Base-by-base conservation (phyloP, 2,888 invertebrate genomes). In the Pinctada fucata region DNA sequence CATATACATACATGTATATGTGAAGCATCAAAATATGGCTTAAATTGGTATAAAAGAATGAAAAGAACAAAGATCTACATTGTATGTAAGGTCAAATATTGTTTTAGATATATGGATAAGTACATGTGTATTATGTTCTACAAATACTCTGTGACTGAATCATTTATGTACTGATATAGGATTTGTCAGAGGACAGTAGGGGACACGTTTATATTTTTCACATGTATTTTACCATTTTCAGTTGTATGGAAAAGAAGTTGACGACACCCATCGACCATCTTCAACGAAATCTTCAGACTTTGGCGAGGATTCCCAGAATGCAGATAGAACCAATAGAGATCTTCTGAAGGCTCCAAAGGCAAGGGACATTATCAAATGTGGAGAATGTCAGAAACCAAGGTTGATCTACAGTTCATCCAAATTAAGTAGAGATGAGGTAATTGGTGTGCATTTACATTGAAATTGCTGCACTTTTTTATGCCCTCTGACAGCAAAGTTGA, bases 351-450 rank as follows among this genome's bases (percentile, higher is more conserved):
- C n/a, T 45, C n/a, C 3, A 8, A 71, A 71, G 65, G 71, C 64
- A 4, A 31, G 51, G 8, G 76, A 76, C 51, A 71, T 71, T 45
- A 65, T 76, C 6, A 6, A 49, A 31, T 76, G 76, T 47, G 64
- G 51, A 50, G 76, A 76, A 65, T 76, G 76, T 51, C 6, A 51
- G 5, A 76, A 76, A 71, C 76, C 76, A 31, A 63, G 76, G 31
- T 65, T 58, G 13, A 64, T 76, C 13, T 76, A 64, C 47, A 71
- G 71, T 51, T 47, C 51, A 3, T 51, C 48, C 10, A 75, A 75
- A 69, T 49, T 75, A 48, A 49, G 47, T 13, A 45, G 48, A n/a
- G 73, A 65, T 48, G 64, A 73, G 73, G 73, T 73, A 64, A 45
- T 49, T 13, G 50, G 65, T 65, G 3, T 65, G 16, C 4, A 13